Percentiles rank a stretch among this genome's conserved stretches.
Conservation (phyloP, 2,888 invertebrate species). For the Aelia acuminata region DNA sequence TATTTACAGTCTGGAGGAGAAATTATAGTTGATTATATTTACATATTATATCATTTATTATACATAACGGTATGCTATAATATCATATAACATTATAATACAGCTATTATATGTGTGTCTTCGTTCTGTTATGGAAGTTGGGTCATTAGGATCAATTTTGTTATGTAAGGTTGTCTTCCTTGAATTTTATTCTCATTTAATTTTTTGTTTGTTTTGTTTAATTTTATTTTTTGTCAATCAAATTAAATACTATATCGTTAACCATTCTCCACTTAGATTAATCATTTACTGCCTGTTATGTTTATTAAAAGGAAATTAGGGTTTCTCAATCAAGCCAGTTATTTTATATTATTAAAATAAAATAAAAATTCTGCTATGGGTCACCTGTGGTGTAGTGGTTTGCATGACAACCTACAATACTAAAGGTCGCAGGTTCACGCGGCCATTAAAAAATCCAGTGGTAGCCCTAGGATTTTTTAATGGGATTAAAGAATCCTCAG, state of each 20-base stretch:
- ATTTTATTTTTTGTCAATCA: too few relatives aligned
- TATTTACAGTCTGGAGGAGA: neutral
- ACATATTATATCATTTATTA: slow-evolving; percentile 32
- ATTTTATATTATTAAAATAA: too few relatives aligned
- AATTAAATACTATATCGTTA: neutral
- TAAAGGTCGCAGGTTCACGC: too few relatives aligned
- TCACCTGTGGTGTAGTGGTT: too few relatives aligned
- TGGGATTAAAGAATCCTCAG: too few relatives aligned
- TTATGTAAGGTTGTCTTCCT: neutral
- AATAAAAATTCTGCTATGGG: too few relatives aligned
- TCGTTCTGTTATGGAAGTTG: neutral
- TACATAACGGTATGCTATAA: slow-evolving; percentile 23
- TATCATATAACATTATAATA: slow-evolving; percentile 19
- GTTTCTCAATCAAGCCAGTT: too few relatives aligned
- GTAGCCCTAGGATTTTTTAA: too few relatives aligned
- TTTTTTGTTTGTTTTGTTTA: neutral
- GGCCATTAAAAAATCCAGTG: too few relatives aligned
- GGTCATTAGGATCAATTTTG: neutral
- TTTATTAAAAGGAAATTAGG: too few relatives aligned
- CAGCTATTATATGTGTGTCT: neutral
- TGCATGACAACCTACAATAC: too few relatives aligned
- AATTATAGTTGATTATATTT: slow-evolving; percentile 27
- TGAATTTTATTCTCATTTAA: neutral
- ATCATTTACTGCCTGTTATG: neutral
- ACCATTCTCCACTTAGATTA: neutral